These are phyloP conservation scores for Allygus modestus DNA, from an alignment of 2,888 invertebrate genomes.

Conservation along the genomic window DNA sequence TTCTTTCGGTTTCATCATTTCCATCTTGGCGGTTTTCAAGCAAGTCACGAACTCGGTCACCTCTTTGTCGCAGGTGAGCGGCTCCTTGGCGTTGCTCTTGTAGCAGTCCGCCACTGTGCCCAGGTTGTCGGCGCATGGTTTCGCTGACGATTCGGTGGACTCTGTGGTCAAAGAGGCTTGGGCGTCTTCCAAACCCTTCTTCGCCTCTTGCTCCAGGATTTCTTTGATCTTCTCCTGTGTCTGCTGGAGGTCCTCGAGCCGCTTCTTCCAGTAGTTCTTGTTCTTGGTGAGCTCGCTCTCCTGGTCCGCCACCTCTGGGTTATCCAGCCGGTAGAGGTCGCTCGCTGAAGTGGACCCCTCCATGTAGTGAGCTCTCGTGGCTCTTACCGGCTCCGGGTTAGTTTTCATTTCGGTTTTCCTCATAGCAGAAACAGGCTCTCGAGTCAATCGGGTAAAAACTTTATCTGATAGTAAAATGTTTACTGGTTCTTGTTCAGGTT, in stretches of 20 bases:
- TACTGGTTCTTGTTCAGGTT: conserved; percentile 3
- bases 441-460: neutral
- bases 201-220: neutral
- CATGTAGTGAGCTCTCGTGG: conserved; percentile 6
- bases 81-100: conserved; percentile 35
- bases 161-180: neutral
- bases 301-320: conserved; percentile 27
- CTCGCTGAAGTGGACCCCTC: neutral
- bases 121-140: neutral
- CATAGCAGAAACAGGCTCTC: conserved; percentile 1
- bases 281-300: conserved; percentile 34
- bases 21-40: neutral
- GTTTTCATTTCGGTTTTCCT: neutral
- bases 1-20: conserved; percentile 8
- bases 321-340: neutral
- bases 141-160: neutral
- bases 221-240: neutral
- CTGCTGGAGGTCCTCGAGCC: conserved; percentile 22
- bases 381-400: neutral
- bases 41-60: conserved; percentile 7
- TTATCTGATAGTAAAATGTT: conserved; percentile 15
- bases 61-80: conserved; percentile 32
- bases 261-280: conserved; percentile 48
- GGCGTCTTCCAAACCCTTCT: conserved; percentile 33
- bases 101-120: conserved; percentile 33